Base-by-base conservation (phyloP, 2,113 vertebrate species). In the Scopus umbretta region DNA sequence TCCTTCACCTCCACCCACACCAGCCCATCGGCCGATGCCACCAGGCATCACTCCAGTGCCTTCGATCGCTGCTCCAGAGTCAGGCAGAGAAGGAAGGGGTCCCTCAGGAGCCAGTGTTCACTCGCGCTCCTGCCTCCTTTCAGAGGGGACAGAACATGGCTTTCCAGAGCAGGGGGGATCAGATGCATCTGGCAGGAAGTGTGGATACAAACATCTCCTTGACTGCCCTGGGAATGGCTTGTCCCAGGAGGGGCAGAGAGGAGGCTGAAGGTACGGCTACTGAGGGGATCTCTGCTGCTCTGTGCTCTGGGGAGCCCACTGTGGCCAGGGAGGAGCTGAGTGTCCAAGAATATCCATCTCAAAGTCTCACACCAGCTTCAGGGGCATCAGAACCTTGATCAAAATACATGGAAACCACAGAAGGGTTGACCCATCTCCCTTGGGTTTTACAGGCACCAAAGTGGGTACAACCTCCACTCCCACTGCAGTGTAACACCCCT, bases 1-100 rank as follows among this genome's bases (percentile, higher is more conserved):
- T 47, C 45, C 45, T 47, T 32, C 58, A 26, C 45, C 47, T 47
- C 47, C 20, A 10, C 29, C 26, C 18, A 4, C 16, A 23, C 15
- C 70, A 76, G 29, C 62, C 13, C 71, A 29, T 85, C 1, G 0
- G 34, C 29, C 1, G 0, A 25, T 14, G 42, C 0, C 1, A 45
- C 29, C 29, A 34, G 63, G 42, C 70, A 38, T 30, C 3, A 1
- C 63, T 63, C 56, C 70, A 76, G 47, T 1, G 0, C 36, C 27
- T 34, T 34, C 53, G 2, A 3, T 42, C 5, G 1, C 30, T 6
- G 56, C 30, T 38, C 13, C 32, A 10, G 36, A 49, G 58, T 32
- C 2, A 0, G 32, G 49, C 23, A 13, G 42, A 43, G 13, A 63
- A 43, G 26, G 50, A 5, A 3, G 10, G 25, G 20, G 38, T 52